Conservation (phyloP, 2,797 vertebrate species). For the Enteromius unitaeniatus region DNA sequence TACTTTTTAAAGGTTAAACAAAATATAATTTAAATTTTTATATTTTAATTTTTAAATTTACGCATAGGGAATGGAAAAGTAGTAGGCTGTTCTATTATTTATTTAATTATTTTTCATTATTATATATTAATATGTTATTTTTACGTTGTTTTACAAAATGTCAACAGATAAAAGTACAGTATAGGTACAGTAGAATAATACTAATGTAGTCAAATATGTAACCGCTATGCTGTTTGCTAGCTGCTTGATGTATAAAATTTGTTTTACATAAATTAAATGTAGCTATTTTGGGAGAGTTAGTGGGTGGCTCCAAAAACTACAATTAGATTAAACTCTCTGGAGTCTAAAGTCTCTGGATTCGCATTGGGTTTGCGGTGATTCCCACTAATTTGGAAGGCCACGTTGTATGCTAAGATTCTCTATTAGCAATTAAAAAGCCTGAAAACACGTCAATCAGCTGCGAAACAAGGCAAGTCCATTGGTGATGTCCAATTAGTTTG, state of each 20-base stretch:
- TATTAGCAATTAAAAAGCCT: conserved; percentile 30
- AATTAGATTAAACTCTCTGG: conserved; percentile 25
- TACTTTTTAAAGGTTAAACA: not conserved
- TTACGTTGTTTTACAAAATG: not conserved
- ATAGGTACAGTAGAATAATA: not conserved
- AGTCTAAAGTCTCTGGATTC: conserved; percentile 5
- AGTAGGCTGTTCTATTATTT: not conserved
- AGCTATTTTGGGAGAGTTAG: conserved; percentile 9
- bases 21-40: too few species aligned
- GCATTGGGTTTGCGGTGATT: not conserved
- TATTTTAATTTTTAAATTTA: too few species aligned
- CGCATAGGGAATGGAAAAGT: not conserved
- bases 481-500: conserved; percentile 18
- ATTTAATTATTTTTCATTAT: not conserved
- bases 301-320: conserved; percentile 1
- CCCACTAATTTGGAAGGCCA: conserved; percentile 12
- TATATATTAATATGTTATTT: not conserved
- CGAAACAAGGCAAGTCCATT: not conserved
- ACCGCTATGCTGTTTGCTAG: not conserved
- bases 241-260: not conserved
- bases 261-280: not conserved
- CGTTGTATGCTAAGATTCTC: conserved; percentile 27
- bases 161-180: not conserved
- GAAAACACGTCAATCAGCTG: conserved; percentile 34
- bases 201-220: not conserved